phyloP scores from a whole-genome alignment of 2,888 invertebrate species.

The Polietes domitor region DNA sequence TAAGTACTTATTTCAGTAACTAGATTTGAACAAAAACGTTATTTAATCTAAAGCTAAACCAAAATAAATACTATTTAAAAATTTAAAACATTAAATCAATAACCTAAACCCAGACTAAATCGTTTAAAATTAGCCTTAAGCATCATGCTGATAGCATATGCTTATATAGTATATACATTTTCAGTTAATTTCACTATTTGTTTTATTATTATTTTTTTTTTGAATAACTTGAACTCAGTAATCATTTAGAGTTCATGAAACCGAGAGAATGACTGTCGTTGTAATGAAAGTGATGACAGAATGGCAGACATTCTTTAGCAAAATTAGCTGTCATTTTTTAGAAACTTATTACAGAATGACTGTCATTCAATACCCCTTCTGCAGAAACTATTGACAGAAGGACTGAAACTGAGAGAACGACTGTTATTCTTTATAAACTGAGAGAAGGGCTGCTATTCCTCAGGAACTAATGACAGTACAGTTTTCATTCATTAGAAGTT shows the following conservation, averaged over 20 bases:
- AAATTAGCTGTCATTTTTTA: no score
- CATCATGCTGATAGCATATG: neutral
- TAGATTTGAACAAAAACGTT: slow-evolving; percentile 18
- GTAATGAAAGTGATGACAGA: no score
- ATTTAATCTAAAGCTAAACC: neutral
- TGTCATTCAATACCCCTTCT: no score
- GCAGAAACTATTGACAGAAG: no score
- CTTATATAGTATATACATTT: neutral
- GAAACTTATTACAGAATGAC: no score
- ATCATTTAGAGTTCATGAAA: neutral
- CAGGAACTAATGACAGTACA: no score
- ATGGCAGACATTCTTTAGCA: no score
- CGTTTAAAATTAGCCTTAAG: neutral
- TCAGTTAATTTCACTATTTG: neutral
- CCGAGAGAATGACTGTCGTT: no score
- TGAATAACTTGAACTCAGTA: neutral
- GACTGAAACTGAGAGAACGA: no score
- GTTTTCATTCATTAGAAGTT: no score
- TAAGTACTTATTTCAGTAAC: slow-evolving; percentile 10
- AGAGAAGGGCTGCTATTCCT: no score
- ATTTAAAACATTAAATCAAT: neutral
- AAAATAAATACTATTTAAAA: neutral
- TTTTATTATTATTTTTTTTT: neutral
- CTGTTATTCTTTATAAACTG: no score
- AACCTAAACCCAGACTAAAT: neutral